Conservation (phyloP, 23 tunicate genomes). For the Diplosoma virens region DNA sequence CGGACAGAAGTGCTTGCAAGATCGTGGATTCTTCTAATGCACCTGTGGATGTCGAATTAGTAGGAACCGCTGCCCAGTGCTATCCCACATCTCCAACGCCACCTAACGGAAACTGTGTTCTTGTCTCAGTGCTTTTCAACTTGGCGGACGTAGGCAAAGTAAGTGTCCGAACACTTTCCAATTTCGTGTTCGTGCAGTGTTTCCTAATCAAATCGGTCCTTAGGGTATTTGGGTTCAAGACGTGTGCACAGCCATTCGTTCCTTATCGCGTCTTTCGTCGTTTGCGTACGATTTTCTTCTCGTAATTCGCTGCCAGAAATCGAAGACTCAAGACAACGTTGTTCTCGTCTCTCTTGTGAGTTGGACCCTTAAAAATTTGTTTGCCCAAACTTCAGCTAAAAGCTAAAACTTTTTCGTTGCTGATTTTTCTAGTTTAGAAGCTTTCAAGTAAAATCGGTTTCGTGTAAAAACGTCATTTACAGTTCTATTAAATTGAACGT, state of each 20-base stretch:
- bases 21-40: neutral
- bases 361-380: too few relatives aligned
- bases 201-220: neutral
- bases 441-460: too few relatives aligned
- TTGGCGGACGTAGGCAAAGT: neutral
- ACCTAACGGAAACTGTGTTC: conserved; percentile 41
- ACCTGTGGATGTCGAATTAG: conserved; percentile 6
- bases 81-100: conserved; percentile 20
- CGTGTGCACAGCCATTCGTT: conserved; percentile 71
- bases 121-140: conserved; percentile 27
- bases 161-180: neutral
- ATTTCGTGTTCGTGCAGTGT: neutral
- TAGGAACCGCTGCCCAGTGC: conserved; percentile 28
- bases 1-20: conserved; percentile 54
- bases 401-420: too few relatives aligned
- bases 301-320: conserved; percentile 42
- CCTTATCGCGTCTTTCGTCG: conserved; percentile 19
- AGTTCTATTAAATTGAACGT: too few relatives aligned
- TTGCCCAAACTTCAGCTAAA: too few relatives aligned
- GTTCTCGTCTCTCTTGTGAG: conserved; percentile 66
- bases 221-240: conserved; percentile 58
- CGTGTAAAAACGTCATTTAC: too few relatives aligned
- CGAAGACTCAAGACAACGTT: conserved; percentile 10
- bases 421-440: too few relatives aligned
- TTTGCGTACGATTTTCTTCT: conserved; percentile 46